These are phyloP conservation scores for Chamaetylas fuelleborni DNA, from an alignment of 2,113 vertebrate species.

Conservation along the genomic window DNA sequence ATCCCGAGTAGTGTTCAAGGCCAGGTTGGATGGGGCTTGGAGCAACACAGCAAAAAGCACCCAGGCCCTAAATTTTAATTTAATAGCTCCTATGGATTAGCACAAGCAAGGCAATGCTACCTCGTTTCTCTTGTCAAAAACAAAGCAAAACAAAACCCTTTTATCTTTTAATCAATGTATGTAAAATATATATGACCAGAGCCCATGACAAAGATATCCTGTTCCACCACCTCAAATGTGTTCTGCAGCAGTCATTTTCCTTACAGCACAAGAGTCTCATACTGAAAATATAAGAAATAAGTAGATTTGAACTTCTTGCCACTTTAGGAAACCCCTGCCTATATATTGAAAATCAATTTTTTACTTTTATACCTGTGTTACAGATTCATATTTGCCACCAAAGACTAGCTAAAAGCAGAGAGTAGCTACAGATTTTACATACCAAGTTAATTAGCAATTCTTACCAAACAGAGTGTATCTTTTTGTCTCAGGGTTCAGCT, in stretches of 20 bases:
- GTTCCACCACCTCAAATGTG: neutral
- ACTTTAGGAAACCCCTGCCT: neutral
- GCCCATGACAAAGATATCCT: constrained; percentile 17
- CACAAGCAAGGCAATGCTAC: neutral
- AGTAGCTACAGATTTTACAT: constrained; percentile 79
- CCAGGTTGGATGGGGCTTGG: neutral
- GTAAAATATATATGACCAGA: constrained; percentile 57
- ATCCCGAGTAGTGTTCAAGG: neutral
- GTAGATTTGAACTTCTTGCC: neutral
- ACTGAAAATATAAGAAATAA: neutral
- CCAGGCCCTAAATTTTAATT: neutral
- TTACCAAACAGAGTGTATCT: constrained; percentile 84
- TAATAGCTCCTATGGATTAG: neutral
- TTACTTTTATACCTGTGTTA: constrained; percentile 9
- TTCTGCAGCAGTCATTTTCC: neutral
- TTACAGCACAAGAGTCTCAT: neutral
- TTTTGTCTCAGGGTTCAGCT: constrained; percentile 77
- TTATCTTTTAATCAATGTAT: constrained; percentile 34
- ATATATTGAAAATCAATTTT: constrained; percentile 1
- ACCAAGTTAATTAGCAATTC: constrained; percentile 86
- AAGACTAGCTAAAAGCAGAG: neutral
- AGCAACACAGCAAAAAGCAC: neutral
- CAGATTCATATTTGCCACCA: neutral
- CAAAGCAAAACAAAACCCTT: constrained; percentile 36
- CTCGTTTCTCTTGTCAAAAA: neutral